These are phyloP conservation scores for Netelia inedita DNA, from an alignment of 2,888 invertebrate genomes.

Conservation along the genomic window DNA sequence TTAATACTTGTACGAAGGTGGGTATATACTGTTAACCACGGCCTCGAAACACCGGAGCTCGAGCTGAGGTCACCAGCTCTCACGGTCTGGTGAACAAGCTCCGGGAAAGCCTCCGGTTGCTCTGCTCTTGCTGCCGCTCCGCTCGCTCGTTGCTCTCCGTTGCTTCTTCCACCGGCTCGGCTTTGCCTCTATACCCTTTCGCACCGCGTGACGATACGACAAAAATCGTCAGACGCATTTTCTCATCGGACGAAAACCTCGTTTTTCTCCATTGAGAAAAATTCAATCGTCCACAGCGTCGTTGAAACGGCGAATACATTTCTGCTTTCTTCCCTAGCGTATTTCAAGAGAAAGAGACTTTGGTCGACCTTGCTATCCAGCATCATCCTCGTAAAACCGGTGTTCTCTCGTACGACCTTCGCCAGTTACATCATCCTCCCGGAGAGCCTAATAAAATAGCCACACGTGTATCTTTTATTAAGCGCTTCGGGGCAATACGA, in stretches of 20 bases:
- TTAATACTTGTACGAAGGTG: conserved; percentile 68
- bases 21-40: conserved; percentile 78
- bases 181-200: conserved; percentile 16
- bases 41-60: conserved; percentile 76
- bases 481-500: not conserved
- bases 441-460: conserved; percentile 8
- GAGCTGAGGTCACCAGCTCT: conserved; percentile 79
- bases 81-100: conserved; percentile 77
- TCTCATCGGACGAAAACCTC: not conserved
- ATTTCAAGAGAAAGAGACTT: not conserved
- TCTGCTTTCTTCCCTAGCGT: conserved; percentile 1
- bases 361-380: conserved; percentile 8
- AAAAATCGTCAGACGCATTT: conserved; percentile 12
- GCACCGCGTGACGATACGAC: conserved; percentile 4
- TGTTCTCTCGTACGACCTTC: not conserved
- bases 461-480: not conserved
- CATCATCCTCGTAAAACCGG: conserved; percentile 8
- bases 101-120: conserved; percentile 67
- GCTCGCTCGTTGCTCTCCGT: conserved; percentile 19
- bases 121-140: not conserved
- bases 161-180: conserved; percentile 16
- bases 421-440: conserved; percentile 1
- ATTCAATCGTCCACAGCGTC: not conserved
- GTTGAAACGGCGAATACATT: not conserved
- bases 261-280: not conserved